Percentiles rank a stretch among this genome's conserved stretches.
These are phyloP conservation scores for Eidolon dupreanum DNA, from an alignment of 2,797 vertebrate genomes.

Conservation along the genomic window DNA sequence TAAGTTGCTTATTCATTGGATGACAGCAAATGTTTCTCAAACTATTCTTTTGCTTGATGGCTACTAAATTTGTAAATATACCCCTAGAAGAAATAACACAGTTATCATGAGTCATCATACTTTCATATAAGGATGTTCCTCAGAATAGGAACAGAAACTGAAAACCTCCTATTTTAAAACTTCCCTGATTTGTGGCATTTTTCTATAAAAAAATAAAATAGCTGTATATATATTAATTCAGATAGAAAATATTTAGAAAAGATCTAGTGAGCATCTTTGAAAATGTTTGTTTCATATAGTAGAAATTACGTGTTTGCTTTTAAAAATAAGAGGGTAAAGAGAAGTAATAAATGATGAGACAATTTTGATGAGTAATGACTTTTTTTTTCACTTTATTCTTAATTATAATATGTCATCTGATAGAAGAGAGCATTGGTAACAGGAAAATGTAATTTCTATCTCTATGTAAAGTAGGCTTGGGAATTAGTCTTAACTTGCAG, in stretches of 20 bases:
- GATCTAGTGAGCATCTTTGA: neutral
- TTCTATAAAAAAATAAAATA: conserved; percentile 20
- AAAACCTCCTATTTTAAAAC: conserved; percentile 50
- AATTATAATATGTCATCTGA: neutral
- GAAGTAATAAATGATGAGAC: neutral
- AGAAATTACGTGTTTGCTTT: neutral
- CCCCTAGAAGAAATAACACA: neutral
- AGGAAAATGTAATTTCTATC: neutral
- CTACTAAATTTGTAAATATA: neutral
- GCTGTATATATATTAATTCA: neutral
- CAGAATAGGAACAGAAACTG: conserved; percentile 64
- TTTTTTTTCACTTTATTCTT: neutral
- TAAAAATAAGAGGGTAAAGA: neutral
- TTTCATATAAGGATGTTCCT: neutral
- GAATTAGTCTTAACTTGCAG: neutral
- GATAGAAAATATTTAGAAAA: neutral
- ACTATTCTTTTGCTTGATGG: neutral
- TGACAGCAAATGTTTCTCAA: neutral
- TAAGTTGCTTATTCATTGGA: neutral
- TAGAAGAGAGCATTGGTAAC: neutral
- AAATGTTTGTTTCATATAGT: neutral
- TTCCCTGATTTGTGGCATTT: conserved; percentile 29
- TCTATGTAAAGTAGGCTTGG: neutral
- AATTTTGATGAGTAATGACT: neutral
- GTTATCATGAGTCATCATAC: conserved; percentile 16